Conservation (phyloP, 2,888 invertebrate species). For the Neoscelio sp. region DNA sequence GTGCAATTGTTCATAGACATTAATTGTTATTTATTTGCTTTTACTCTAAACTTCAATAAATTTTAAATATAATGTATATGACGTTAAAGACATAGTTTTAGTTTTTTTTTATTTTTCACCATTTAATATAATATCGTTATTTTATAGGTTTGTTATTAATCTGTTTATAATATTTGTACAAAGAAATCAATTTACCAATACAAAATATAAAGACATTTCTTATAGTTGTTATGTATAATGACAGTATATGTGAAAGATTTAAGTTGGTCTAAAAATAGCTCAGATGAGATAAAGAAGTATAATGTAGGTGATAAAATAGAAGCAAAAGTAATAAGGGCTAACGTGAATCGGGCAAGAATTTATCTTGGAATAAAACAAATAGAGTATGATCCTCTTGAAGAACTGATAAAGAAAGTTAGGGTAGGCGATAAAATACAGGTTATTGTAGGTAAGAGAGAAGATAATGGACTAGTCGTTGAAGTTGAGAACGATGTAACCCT, state of each 20-base stretch:
- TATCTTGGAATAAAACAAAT: constrained; percentile 39
- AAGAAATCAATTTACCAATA: too few relatives aligned
- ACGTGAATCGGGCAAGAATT: constrained; percentile 38
- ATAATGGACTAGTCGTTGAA: constrained; percentile 39
- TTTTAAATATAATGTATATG: too few relatives aligned
- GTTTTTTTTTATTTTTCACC: too few relatives aligned
- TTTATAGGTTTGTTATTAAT: too few relatives aligned
- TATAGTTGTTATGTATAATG: too few relatives aligned
- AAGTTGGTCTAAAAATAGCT: constrained; percentile 37
- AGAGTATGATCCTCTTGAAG: constrained; percentile 39
- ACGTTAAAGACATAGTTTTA: too few relatives aligned
- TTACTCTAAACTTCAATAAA: too few relatives aligned
- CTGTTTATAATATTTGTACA: too few relatives aligned
- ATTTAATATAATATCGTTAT: too few relatives aligned
- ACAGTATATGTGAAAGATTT: constrained; percentile 34
- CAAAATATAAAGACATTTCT: too few relatives aligned
- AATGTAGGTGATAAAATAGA: constrained; percentile 38
- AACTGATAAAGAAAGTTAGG: constrained; percentile 34
- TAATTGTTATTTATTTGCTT: too few relatives aligned
- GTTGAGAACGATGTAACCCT: constrained; percentile 42
- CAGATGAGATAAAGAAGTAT: constrained; percentile 40
- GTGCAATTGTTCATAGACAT: too few relatives aligned
- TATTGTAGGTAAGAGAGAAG: constrained; percentile 36
- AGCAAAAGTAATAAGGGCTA: constrained; percentile 40
- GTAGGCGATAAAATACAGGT: constrained; percentile 35